phyloP scores from a whole-genome alignment of 2,888 invertebrate genomes.

The Nomada fabriciana region DNA sequence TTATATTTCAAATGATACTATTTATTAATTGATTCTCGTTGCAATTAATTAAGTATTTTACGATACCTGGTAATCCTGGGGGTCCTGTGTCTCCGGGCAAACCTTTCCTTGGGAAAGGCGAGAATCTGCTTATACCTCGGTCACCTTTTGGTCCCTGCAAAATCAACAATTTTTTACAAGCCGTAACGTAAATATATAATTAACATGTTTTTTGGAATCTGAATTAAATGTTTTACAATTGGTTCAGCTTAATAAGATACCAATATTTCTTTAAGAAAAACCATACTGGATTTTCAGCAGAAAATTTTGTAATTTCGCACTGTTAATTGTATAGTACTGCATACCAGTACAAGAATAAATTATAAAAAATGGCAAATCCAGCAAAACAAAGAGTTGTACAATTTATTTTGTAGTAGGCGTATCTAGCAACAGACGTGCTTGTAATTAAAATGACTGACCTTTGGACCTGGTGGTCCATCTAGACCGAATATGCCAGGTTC shows the following conservation, averaged over 20 bases:
- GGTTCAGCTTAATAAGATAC: too few species aligned
- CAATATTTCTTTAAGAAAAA: too few species aligned
- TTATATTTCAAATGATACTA: conserved; percentile 7
- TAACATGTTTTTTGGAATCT: too few species aligned
- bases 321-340: too few species aligned
- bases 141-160: conserved; percentile 83
- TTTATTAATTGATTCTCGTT: neutral
- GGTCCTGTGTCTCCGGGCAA: conserved; percentile 87
- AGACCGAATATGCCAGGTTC: conserved; percentile 85
- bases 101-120: conserved; percentile 81
- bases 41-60: neutral
- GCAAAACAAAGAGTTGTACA: too few species aligned
- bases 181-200: neutral
- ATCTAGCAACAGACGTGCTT: too few species aligned
- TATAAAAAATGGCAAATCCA: neutral
- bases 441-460: conserved; percentile 57
- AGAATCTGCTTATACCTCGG: conserved; percentile 79
- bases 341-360: too few species aligned
- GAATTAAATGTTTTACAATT: too few species aligned
- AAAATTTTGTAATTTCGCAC: too few species aligned
- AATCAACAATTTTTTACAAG: conserved; percentile 7
- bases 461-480: conserved; percentile 79
- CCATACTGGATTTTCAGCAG: too few species aligned
- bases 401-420: too few species aligned
- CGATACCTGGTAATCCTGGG: conserved; percentile 86